These are phyloP conservation scores for Oryzias melastigma DNA, from an alignment of 2,113 vertebrate genomes.

Conservation along the genomic window DNA sequence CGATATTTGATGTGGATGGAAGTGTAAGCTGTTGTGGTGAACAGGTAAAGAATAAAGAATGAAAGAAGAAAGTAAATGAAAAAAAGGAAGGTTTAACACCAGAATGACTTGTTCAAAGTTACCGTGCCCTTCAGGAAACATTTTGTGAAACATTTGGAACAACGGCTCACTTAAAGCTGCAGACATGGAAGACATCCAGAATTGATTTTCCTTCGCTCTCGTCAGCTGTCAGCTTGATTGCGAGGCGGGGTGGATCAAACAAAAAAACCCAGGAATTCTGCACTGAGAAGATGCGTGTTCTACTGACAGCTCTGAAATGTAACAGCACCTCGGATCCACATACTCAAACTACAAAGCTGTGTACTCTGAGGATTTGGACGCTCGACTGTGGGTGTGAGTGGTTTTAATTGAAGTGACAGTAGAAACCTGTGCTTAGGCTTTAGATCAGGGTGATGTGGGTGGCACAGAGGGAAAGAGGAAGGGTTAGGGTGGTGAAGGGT, in stretches of 20 bases:
- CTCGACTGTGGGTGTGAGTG: constrained; percentile 19
- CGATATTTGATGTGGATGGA: constrained; percentile 20
- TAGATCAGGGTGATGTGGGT: constrained; percentile 15
- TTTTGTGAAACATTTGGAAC: constrained; percentile 46
- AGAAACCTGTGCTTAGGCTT: constrained; percentile 45
- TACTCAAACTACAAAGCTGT: constrained; percentile 25
- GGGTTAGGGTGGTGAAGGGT: constrained; percentile 65
- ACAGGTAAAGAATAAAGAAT: constrained; percentile 15
- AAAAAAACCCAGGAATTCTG: constrained; percentile 1
- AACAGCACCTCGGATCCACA: constrained; percentile 26
- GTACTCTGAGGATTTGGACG: constrained; percentile 12
- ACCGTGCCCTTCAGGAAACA: constrained; percentile 37
- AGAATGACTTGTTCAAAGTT: constrained; percentile 10
- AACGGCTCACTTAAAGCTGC: constrained; percentile 32
- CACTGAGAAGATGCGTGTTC: constrained; percentile 4
- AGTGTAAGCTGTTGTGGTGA: constrained; percentile 1
- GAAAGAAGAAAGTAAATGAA: constrained; percentile 5
- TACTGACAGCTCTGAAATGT: constrained; percentile 21
- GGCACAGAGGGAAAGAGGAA: background rate
- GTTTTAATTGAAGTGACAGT: constrained; percentile 26
- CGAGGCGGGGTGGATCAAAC: background rate
- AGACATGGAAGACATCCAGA: constrained; percentile 52
- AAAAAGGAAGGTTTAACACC: constrained; percentile 5
- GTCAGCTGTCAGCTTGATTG: constrained; percentile 33
- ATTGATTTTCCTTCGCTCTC: constrained; percentile 31